Evolutionary conservation across 2,888 invertebrate species (phyloP).

Genomic region (Itoplectis maculator): DNA sequence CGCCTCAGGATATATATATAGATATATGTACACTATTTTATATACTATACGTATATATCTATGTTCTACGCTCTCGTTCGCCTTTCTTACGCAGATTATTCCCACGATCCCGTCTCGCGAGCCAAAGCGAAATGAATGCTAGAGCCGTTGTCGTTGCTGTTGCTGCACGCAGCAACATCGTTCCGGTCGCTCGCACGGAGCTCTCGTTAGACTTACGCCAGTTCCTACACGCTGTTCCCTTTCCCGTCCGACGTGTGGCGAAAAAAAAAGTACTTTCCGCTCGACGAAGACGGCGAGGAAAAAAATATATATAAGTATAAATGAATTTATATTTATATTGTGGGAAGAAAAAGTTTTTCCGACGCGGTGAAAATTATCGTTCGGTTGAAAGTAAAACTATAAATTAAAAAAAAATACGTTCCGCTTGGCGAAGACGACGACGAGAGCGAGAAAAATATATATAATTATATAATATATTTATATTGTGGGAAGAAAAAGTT

Average conservation of each 20-base stretch:
- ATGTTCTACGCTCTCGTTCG: conserved; percentile 21
- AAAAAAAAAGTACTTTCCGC: conserved; percentile 25
- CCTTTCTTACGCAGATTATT: conserved; percentile 63
- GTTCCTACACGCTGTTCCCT: conserved; percentile 47
- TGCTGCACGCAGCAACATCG: conserved; percentile 27
- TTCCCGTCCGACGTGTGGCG: conserved; percentile 41
- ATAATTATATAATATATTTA: neutral
- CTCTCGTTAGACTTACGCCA: conserved; percentile 39
- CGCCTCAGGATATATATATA: neutral
- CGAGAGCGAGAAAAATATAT: conserved; percentile 55
- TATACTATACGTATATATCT: no score
- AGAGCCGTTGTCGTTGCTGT: conserved; percentile 11
- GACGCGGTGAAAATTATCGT: neutral
- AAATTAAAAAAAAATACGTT: conserved; percentile 26
- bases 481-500: neutral
- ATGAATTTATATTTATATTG: no score
- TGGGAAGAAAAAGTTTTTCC: no score
- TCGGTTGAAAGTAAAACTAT: no score
- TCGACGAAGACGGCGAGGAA: conserved; percentile 24
- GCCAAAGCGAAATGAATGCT: conserved; percentile 42
- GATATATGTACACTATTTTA: no score
- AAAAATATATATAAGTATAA: conserved; percentile 22
- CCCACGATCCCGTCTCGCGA: conserved; percentile 62
- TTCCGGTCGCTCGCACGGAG: conserved; percentile 62
- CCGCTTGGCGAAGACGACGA: conserved; percentile 4